A percentile compares a stretch with the other conserved stretches of the same genome.
These are phyloP conservation scores for Pteromalus puparum DNA, from an alignment of 1,140 invertebrate species.

Conservation along the genomic window DNA sequence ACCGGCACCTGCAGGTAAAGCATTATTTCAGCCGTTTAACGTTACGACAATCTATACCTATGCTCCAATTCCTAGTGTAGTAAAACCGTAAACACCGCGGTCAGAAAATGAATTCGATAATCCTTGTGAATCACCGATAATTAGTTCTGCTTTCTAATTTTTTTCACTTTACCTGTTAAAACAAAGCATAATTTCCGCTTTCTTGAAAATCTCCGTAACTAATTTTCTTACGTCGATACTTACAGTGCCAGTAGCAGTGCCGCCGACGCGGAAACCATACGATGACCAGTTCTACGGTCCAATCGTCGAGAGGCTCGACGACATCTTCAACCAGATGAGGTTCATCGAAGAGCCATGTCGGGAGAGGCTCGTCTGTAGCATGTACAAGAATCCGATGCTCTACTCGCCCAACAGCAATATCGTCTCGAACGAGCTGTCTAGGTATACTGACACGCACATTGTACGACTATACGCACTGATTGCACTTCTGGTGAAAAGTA, in stretches of 20 bases:
- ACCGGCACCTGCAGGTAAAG: not conserved
- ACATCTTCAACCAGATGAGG: conserved; percentile 82
- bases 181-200: not conserved
- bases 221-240: not conserved
- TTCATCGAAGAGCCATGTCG: conserved; percentile 82
- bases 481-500: not conserved
- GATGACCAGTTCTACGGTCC: conserved; percentile 87
- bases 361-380: conserved; percentile 86
- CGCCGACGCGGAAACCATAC: conserved; percentile 45
- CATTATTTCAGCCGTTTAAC: too few species aligned
- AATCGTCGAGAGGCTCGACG: conserved; percentile 84
- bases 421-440: conserved; percentile 88
- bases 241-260: conserved; percentile 13
- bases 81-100: not conserved
- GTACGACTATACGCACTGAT: conserved; percentile 18
- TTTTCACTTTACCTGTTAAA: not conserved
- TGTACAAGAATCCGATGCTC: conserved; percentile 86
- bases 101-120: not conserved
- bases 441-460: conserved; percentile 75
- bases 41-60: not conserved
- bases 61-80: not conserved
- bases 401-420: conserved; percentile 90
- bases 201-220: not conserved
- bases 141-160: not conserved
- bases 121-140: not conserved